Evolutionary conservation across 2,888 invertebrate genomes (phyloP), one percentile per base, ranked within the genome.

Genomic region (Sisyra terminalis): DNA sequence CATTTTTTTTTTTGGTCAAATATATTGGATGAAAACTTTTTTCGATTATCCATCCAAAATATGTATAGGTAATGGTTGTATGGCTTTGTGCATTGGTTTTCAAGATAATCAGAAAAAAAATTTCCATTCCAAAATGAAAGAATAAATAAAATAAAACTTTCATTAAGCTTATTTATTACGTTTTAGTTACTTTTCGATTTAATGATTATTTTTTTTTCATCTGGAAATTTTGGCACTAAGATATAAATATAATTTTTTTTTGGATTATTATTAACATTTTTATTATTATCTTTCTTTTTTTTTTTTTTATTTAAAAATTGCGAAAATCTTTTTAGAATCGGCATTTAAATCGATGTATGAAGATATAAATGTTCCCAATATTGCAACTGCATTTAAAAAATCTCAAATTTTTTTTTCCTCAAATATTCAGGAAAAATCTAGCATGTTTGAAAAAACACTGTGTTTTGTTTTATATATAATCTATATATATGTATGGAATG

Each of bases 311-410:
- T 35, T 35, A 35, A 35, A 40, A 31, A 16, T 16, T 30, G 30
- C 40, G 29, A 51, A 45, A 54, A 54, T 54, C 54, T 54, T 57
- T 60, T 58, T 60, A 60, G 57, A 61, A 60, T 60, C 41, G 56
- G 53, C 52, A 49, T 53, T 54, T 52, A 51, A 37, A 53, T 61
- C 61, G 61, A 61, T 62, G 61, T 60, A 55, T 56, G 51, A 50
- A 50, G 50, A 54, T 52, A 37, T 35, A 44, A 45, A 47, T 47
- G 47, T 44, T 47, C 47, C 47, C 47, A 45, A 45, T 34, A 16
- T 32, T 32, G 16, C 29, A 29, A 29, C 29, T 39, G 39, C 18
- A n/a, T 40, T 29, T 40, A 8, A 14, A 30, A 29, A 40, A 29
- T 15, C 14, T 14, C 11, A 14, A 30, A 39, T 13, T 11, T 24